Evolutionary conservation across 2,113 vertebrate species (phyloP), one percentile per base, ranked within the genome.

Genomic region (Thinocorus orbignyianus): DNA sequence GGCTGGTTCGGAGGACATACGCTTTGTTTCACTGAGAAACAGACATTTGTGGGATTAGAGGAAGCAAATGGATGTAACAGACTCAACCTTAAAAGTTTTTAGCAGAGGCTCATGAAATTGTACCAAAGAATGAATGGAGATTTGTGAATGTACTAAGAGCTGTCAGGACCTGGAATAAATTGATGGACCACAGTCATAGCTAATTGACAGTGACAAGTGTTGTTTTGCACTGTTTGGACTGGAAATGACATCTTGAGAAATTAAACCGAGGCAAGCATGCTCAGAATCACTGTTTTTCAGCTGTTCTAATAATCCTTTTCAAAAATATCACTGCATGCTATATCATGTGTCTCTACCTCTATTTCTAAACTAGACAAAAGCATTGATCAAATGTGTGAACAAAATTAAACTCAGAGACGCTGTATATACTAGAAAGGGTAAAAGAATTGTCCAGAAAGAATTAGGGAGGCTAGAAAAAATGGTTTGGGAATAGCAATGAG

Each of bases 51-150:
- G 64, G 64, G 49, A 62, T 1, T 22, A 65, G 41, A 84, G 80
- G 86, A 78, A 81, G 86, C 33, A 96, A 95, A 96, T 91, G 69
- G 33, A 82, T 92, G 17, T 92, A 96, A 73, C 93, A 95, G 96
- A 79, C 54, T 52, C 54, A 69, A 35, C 17, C 62, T 69, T 76
- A 69, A 84, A 93, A 46, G n/a, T 62, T 92, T 91, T 85, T 91
- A 92, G 66, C 90, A 92, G 80, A 84, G 25, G n/a, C 61, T 95
- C 0, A 0, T 61, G 69, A 91, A 93, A 81, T 79, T 81, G 52
- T 71, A 74, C 69, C 24, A 18, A 78, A 87, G 72, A 92, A 83
- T 3, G 31, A 93, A 71, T 41, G 39, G 39, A 95, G 64, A 80
- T 23, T 76, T 88, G 81, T 26, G 54, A 33, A 65, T 2, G 0